phyloP scores from a whole-genome alignment of 2,888 invertebrate species.

The Exocentrus adspersus region DNA sequence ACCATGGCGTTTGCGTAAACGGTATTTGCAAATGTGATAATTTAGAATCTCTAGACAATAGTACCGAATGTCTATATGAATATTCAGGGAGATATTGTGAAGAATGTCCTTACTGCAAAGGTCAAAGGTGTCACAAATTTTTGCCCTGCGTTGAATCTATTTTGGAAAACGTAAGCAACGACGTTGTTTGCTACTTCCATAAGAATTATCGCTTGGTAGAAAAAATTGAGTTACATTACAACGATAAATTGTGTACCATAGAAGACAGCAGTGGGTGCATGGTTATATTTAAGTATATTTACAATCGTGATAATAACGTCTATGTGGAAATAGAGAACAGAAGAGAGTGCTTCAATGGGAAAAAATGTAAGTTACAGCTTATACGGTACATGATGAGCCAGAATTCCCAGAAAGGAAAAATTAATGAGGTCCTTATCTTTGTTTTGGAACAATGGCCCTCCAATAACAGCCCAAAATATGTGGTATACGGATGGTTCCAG shows the following conservation, averaged over 20 bases:
- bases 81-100: slow-evolving; percentile 16
- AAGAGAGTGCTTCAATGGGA: slow-evolving; percentile 5
- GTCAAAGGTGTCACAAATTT: slow-evolving; percentile 13
- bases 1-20: background rate
- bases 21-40: background rate
- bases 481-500: no score
- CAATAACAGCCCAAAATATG: no score
- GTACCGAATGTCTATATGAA: slow-evolving; percentile 8
- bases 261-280: slow-evolving; percentile 1
- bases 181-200: background rate
- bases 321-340: background rate
- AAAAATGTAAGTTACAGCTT: slow-evolving; percentile 10
- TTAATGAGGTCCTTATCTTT: no score
- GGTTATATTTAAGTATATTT: slow-evolving; percentile 11
- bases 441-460: no score
- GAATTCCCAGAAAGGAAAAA: no score
- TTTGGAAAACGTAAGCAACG: background rate
- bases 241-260: slow-evolving; percentile 8
- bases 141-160: slow-evolving; percentile 4
- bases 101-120: slow-evolving; percentile 18
- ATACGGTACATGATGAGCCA: no score
- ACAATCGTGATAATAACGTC: slow-evolving; percentile 6
- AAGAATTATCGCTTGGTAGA: slow-evolving; percentile 17
- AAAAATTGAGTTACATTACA: background rate
- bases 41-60: background rate